phyloP scores from a whole-genome alignment of 2,797 vertebrate species.

The Vipera ursinii region DNA sequence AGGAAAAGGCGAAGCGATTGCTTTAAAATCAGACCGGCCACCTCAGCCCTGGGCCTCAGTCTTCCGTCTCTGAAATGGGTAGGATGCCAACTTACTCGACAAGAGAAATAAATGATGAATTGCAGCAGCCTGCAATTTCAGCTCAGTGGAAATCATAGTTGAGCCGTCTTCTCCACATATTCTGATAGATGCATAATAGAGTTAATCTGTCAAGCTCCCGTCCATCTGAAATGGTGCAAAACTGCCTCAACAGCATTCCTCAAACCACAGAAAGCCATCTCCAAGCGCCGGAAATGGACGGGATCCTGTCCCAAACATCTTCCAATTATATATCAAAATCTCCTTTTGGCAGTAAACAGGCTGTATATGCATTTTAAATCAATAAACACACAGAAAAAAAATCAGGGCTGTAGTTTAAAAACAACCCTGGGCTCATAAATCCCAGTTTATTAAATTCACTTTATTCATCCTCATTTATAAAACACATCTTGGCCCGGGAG shows the following conservation, averaged over 20 bases:
- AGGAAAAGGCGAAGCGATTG: rapidly evolving
- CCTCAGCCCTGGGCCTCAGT: not conserved
- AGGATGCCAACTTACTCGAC: not conserved
- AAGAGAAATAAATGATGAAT: not conserved
- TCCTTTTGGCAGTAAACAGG: not conserved
- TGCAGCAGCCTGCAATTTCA: too few relatives aligned
- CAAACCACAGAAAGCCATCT: too few relatives aligned
- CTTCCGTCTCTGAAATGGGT: not conserved
- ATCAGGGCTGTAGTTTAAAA: not conserved
- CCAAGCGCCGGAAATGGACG: not conserved
- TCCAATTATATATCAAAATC: not conserved
- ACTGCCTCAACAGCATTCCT: not conserved
- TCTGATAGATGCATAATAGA: not conserved
- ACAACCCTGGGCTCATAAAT: not conserved
- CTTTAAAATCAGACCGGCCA: not conserved
- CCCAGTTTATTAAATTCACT: not conserved
- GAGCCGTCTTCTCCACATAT: not conserved
- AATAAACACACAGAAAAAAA: not conserved
- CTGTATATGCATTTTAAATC: not conserved
- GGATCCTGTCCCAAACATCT: not conserved
- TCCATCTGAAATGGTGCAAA: not conserved
- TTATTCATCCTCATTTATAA: not conserved
- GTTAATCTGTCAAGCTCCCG: not conserved
- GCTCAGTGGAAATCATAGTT: not conserved
- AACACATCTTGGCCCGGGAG: not conserved